Percentiles rank a stretch among this genome's conserved stretches.
Conservation (phyloP, 2,888 invertebrate genomes). For the Aelia acuminata region DNA sequence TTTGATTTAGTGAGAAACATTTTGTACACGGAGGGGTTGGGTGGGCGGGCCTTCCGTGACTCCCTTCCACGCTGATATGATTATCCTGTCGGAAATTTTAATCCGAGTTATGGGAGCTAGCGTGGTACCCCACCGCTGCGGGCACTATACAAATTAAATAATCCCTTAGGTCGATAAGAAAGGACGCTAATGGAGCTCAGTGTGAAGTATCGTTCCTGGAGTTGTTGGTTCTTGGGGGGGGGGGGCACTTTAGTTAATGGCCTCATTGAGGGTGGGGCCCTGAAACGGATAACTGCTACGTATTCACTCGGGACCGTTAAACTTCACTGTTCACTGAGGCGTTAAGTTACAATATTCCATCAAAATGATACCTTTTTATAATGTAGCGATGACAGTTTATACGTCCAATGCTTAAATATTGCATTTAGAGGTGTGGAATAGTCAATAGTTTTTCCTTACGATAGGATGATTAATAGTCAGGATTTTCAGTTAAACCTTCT, state of each 20-base stretch:
- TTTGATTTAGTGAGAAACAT: neutral
- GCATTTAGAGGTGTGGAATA: too few relatives aligned
- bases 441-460: too few relatives aligned
- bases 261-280: neutral
- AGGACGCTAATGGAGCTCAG: neutral
- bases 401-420: too few relatives aligned
- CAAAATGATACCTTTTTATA: too few relatives aligned
- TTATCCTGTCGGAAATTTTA: conserved; percentile 36
- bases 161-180: neutral
- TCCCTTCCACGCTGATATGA: conserved; percentile 7
- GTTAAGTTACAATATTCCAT: too few relatives aligned
- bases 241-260: conserved; percentile 7
- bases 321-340: neutral
- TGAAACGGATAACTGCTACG: neutral
- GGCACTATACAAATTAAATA: conserved; percentile 43
- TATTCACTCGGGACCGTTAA: neutral
- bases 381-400: too few relatives aligned
- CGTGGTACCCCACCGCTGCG: neutral
- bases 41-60: neutral
- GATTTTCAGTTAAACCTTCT: too few relatives aligned
- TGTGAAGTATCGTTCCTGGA: neutral
- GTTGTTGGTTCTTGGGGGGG: neutral
- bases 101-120: neutral
- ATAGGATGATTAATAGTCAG: too few relatives aligned
- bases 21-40: neutral